Base-by-base conservation (phyloP, 2,888 invertebrate species). In the Hipparchia semele region DNA sequence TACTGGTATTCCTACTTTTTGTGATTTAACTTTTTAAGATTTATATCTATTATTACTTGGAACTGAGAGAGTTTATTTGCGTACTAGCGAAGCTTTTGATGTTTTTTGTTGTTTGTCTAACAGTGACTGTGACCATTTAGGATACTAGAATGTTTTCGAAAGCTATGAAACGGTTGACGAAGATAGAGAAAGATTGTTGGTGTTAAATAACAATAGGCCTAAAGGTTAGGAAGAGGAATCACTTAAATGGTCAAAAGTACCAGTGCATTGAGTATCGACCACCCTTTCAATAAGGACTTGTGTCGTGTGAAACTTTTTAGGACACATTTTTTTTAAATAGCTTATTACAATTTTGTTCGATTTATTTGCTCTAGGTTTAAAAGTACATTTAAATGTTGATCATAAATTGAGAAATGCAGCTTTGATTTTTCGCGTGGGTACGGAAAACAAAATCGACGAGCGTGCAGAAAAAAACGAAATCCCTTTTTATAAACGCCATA, bases 11-110 rank as follows among this genome's bases (percentile, higher is more conserved):
- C 60, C 45, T 9, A 46, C 70, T 67, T 70, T 69, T 72, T 73
- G 62, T 73, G 49, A 51, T 64, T 64, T 13, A 10, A 64, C 64
- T 69, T 60, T 71, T 62, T 66, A 62, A 58, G 70, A 70, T 66
- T 72, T 72, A 66, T 73, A 61, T 71, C 59, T 72, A 56, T 71
- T 72, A 56, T 71, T 73, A 59, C 33, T 46, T 62, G 69, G 73
- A 76, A 71, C 46, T 54, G 66, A 61, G 53, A 73, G 68, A 51
- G 64, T 64, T 65, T 65, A 71, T 72, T 72, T 69, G 65, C 73
- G 59, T 73, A 69, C 65, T 46, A 33, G 68, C 33, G 68, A 46
- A 33, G 64, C n/a, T n/a, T 65, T 65, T 70, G 64, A 70, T 58
- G 33, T 23, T 70, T 65, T 70, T 70, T 70, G 33, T 49, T 10